Percentiles rank a stretch among this genome's conserved stretches.
These are phyloP conservation scores for Glaucidium brasilianum DNA, from an alignment of 2,113 vertebrate genomes.

Conservation along the genomic window DNA sequence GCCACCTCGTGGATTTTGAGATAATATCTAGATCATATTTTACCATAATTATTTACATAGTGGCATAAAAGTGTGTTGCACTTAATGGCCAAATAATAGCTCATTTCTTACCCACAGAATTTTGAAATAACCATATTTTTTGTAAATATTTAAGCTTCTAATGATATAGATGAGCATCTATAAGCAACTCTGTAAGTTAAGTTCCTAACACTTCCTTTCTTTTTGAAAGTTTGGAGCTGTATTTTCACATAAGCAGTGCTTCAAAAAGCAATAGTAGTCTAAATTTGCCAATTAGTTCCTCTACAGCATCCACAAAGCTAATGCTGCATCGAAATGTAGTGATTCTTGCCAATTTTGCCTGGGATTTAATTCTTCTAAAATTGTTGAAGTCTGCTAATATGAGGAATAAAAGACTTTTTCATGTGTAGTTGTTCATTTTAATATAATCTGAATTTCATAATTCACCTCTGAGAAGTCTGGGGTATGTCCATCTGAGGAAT, in stretches of 20 bases:
- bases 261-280: neutral
- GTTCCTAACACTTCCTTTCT: neutral
- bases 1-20: slow-evolving; percentile 69
- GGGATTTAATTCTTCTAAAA: neutral
- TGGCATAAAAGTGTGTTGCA: neutral
- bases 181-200: neutral
- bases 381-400: neutral
- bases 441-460: neutral
- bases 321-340: neutral
- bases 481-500: neutral
- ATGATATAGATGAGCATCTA: neutral
- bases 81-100: neutral
- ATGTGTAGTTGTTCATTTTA: neutral
- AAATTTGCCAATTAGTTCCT: neutral
- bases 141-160: neutral
- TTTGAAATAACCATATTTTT: neutral
- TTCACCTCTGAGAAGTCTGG: neutral
- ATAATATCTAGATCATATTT: slow-evolving; percentile 41
- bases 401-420: neutral
- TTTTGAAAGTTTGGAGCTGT: neutral
- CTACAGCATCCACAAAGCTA: neutral
- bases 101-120: neutral
- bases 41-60: neutral
- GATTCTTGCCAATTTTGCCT: neutral
- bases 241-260: neutral